Evolutionary conservation across 2,888 invertebrate genomes (phyloP).

Genomic region (Caradrina clavipalpis): DNA sequence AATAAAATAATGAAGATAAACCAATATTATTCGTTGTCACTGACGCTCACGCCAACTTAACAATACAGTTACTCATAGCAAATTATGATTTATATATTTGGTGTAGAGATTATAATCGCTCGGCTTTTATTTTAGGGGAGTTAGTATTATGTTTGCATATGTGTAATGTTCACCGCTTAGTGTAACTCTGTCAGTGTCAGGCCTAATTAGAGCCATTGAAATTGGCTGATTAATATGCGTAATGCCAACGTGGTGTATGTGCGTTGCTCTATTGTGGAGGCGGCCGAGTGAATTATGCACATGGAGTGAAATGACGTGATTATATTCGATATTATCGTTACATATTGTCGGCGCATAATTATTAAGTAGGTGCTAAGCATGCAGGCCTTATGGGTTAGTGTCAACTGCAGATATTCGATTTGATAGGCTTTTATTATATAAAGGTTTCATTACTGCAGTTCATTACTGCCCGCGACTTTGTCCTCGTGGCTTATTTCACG

Average conservation of each 20-base stretch:
- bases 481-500: too few species aligned
- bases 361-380: conserved; percentile 48
- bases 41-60: conserved; percentile 54
- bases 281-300: conserved; percentile 80
- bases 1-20: conserved; percentile 71
- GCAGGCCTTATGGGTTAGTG: neutral
- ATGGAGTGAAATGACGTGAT: conserved; percentile 79
- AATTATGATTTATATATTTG: conserved; percentile 41
- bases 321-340: conserved; percentile 77
- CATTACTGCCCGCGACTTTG: too few species aligned
- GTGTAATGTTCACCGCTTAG: conserved; percentile 79
- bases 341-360: conserved; percentile 65
- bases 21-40: conserved; percentile 71
- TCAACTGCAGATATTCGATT: neutral
- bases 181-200: conserved; percentile 88
- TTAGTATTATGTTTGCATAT: conserved; percentile 60
- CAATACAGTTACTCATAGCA: conserved; percentile 13
- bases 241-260: conserved; percentile 79
- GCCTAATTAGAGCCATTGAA: conserved; percentile 88
- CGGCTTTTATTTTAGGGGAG: conserved; percentile 51
- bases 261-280: conserved; percentile 83
- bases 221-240: conserved; percentile 89
- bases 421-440: neutral
- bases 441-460: too few species aligned
- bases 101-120: conserved; percentile 54